Conservation (phyloP, 1,140 invertebrate genomes). For the Zophobas morio region DNA sequence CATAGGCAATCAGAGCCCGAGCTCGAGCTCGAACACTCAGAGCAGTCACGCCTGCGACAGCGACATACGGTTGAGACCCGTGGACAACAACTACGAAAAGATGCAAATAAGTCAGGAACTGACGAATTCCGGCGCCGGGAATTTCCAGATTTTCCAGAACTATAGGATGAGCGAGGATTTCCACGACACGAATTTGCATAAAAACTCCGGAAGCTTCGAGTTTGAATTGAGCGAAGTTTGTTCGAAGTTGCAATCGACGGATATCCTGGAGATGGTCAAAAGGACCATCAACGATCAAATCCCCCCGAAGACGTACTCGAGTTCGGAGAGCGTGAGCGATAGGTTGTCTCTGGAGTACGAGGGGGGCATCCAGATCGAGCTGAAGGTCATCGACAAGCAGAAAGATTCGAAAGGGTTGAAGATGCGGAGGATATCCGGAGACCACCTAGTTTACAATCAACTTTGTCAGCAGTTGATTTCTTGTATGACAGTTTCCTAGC, state of each 20-base stretch:
- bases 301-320: slow-evolving; percentile 81
- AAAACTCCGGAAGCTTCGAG: slow-evolving; percentile 64
- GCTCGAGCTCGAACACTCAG: slow-evolving; percentile 63
- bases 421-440: slow-evolving; percentile 91
- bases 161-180: slow-evolving; percentile 47
- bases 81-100: slow-evolving; percentile 51
- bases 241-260: slow-evolving; percentile 81
- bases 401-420: slow-evolving; percentile 87
- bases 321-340: slow-evolving; percentile 66
- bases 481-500: slow-evolving; percentile 84
- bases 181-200: slow-evolving; percentile 51
- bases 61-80: slow-evolving; percentile 54
- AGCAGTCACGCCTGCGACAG: slow-evolving; percentile 61
- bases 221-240: slow-evolving; percentile 81
- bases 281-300: slow-evolving; percentile 84
- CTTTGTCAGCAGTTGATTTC: slow-evolving; percentile 92
- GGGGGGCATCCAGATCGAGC: slow-evolving; percentile 89
- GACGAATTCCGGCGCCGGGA: slow-evolving; percentile 53
- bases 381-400: slow-evolving; percentile 83
- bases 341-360: slow-evolving; percentile 80
- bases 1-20: slow-evolving; percentile 64
- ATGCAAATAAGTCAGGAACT: slow-evolving; percentile 58
- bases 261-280: slow-evolving; percentile 87
- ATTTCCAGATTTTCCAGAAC: slow-evolving; percentile 64
- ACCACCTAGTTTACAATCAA: slow-evolving; percentile 91